Percentiles rank a stretch among this genome's conserved stretches.
Conservation (phyloP, 1,140 invertebrate genomes). For the Teleopsis dalmanni region DNA sequence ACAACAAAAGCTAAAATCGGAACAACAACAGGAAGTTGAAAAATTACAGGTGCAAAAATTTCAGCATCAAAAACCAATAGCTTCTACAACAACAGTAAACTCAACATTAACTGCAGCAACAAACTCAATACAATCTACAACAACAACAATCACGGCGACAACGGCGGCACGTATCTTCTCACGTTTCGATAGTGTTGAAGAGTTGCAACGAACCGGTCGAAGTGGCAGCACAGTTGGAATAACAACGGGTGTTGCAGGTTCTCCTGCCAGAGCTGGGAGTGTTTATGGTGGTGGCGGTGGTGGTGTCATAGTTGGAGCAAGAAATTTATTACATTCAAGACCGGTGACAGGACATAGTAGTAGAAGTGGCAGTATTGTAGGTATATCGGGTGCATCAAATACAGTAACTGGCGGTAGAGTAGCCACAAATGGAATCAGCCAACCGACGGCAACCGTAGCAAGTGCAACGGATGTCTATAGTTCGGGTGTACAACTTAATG, state of each 20-base stretch:
- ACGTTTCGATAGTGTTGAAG: conserved; percentile 41
- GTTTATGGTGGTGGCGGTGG: background rate
- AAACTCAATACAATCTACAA: background rate
- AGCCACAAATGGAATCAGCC: background rate
- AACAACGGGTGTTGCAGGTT: conserved; percentile 18
- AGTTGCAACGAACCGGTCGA: conserved; percentile 31
- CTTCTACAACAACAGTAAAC: background rate
- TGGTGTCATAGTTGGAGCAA: background rate
- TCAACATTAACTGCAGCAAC: background rate
- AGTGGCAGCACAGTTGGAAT: conserved; percentile 41
- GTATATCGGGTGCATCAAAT: conserved; percentile 11
- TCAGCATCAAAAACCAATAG: background rate
- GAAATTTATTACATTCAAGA: conserved; percentile 17
- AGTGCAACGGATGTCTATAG: background rate
- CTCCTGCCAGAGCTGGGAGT: conserved; percentile 12
- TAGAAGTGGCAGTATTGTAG: conserved; percentile 4
- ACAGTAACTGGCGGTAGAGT: conserved; percentile 13
- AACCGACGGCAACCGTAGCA: background rate
- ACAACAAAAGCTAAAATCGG: background rate
- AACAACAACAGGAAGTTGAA: background rate
- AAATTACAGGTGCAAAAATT: background rate
- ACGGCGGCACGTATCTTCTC: conserved; percentile 43
- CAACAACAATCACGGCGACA: conserved; percentile 34
- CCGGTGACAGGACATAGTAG: background rate
- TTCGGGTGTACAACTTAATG: conserved; percentile 3